Base-by-base conservation (phyloP, 2,888 invertebrate genomes). In the Dicyrtomina minuta region DNA sequence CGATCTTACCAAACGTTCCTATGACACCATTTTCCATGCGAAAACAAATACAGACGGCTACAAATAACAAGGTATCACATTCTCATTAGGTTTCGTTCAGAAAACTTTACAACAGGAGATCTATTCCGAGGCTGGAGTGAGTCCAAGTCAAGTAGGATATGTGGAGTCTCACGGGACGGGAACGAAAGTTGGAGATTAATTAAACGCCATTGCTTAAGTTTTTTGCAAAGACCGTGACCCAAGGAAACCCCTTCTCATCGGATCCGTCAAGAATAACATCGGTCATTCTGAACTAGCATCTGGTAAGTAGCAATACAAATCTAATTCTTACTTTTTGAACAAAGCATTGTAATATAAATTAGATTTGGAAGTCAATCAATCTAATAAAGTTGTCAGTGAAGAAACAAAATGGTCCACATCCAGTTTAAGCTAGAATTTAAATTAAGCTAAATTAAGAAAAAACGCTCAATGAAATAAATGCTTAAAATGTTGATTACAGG, bases 121-220 rank as follows among this genome's bases (percentile, higher is more conserved):
- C 0, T 98, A 97, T 83, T 84, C 84, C 8, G 94, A 95, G 83
- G 88, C 88, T 46, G 88, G 89, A 0, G 82, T 99, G 65, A 88
- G 90, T 78, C 97, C 98, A 4, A 82, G 84, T 61, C 89, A 91
- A 67, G 92, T 99, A 0, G 85, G 84, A 2, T 99, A 97, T 82
- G 90, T 99, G 1, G 99, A 99, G 83, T 96, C 97, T 64, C 99
- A 99, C 83, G 98, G 98, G 67, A 99, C 98, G 22, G 99, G 98
- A 70, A 66, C 64, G 1, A 96, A 96, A 85, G 91, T 90, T 51
- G 96, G 98, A n/a, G 99, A 99, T 84, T 97, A 99, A 84, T 89
- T 96, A 2, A 96, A 96, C 82, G 91, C 96, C 0, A 94, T 99
- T 77, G 90, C 92, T 0, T 92, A 94, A 74, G 86, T 93, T 72